These are phyloP conservation scores for Chrysemys picta DNA, from an alignment of 2,113 vertebrate species.

Conservation along the genomic window DNA sequence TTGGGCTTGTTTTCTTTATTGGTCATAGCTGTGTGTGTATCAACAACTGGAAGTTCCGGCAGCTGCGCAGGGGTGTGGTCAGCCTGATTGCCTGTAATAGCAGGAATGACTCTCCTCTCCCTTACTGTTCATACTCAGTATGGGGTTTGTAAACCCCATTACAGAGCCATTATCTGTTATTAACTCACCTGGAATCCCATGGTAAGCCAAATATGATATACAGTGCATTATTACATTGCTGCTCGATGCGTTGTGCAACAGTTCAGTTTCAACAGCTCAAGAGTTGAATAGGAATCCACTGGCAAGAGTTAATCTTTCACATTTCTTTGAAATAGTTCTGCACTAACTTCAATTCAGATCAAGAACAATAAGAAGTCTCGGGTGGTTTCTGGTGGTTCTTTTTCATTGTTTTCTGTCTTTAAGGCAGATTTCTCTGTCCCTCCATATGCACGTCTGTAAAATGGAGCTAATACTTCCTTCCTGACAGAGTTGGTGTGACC, in stretches of 20 bases:
- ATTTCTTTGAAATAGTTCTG: not conserved
- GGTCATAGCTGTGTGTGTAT: not conserved
- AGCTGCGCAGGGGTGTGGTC: not conserved
- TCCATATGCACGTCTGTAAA: not conserved
- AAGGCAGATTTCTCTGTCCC: not conserved
- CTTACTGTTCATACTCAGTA: not conserved
- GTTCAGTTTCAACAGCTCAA: not conserved
- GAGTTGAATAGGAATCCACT: not conserved
- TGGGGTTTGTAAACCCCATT: too few species aligned
- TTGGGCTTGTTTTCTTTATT: not conserved
- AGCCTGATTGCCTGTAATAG: not conserved
- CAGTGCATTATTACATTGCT: rapidly evolving
- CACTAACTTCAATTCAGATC: not conserved
- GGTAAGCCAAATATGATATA: rapidly evolving
- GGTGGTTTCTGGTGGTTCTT: rapidly evolving
- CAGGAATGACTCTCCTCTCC: not conserved
- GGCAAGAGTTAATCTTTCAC: rapidly evolving
- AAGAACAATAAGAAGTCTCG: not conserved
- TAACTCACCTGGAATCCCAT: rapidly evolving
- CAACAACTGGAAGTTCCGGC: not conserved
- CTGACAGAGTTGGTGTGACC: not conserved
- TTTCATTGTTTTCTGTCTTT: not conserved
- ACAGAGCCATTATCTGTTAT: not conserved
- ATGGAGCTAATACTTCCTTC: not conserved
- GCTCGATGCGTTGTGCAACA: not conserved